These are phyloP conservation scores for Cephus spinipes DNA, from an alignment of 2,888 invertebrate species.

Conservation along the genomic window DNA sequence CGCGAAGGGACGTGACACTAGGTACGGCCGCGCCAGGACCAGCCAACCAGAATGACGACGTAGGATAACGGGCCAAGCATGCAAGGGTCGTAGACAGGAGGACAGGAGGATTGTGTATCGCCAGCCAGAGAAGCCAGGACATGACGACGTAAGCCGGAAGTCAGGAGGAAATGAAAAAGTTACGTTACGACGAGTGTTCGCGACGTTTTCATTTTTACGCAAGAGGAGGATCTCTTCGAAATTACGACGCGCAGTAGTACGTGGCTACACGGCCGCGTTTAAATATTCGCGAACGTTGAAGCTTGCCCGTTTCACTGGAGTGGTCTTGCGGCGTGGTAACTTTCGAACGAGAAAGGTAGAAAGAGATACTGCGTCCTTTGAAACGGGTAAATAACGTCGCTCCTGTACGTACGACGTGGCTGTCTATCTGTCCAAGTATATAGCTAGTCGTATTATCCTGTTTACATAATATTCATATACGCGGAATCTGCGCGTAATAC, in stretches of 20 bases:
- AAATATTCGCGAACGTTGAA: neutral
- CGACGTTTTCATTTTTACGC: neutral
- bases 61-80: conserved; percentile 17
- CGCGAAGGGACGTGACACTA: neutral
- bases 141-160: conserved; percentile 51
- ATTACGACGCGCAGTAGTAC: neutral
- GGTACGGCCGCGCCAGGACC: neutral
- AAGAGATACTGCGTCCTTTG: neutral
- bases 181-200: conserved; percentile 33
- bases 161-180: conserved; percentile 63
- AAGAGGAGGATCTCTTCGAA: neutral
- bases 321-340: neutral
- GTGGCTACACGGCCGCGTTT: neutral
- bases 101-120: conserved; percentile 10
- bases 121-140: conserved; percentile 31
- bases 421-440: neutral
- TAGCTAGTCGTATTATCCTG: neutral
- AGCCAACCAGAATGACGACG: neutral
- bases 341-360: neutral
- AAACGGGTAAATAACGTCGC: neutral
- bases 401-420: neutral
- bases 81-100: neutral
- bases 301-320: neutral
- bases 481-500: neutral
- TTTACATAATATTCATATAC: neutral